Conservation (phyloP, 2,888 invertebrate species). For the Tiphia femorata region DNA sequence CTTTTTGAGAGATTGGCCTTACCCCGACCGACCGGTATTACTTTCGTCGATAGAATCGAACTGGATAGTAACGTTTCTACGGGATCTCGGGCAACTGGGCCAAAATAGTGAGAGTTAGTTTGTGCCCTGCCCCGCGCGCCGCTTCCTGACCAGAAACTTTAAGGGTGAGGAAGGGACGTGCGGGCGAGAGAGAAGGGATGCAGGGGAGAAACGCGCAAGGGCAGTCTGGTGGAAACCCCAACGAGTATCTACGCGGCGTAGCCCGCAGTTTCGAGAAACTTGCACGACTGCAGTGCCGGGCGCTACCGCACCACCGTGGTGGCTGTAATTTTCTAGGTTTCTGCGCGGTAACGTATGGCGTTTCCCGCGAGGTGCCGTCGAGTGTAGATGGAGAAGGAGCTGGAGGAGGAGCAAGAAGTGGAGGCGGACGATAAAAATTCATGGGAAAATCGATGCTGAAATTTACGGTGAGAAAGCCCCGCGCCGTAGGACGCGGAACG, state of each 20-base stretch:
- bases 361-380: constrained; percentile 2
- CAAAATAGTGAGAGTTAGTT: too few relatives aligned
- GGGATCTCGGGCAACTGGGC: too few relatives aligned
- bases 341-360: not conserved
- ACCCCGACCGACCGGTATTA: too few relatives aligned
- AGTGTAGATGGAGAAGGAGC: not conserved
- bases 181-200: not conserved
- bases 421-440: too few relatives aligned
- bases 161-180: not conserved
- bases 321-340: constrained; percentile 5
- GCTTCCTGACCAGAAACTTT: too few relatives aligned
- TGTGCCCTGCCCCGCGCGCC: too few relatives aligned
- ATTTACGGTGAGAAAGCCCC: too few relatives aligned
- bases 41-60: too few relatives aligned
- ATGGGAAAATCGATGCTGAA: not conserved
- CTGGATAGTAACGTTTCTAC: too few relatives aligned
- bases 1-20: too few relatives aligned
- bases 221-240: not conserved
- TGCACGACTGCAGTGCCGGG: not conserved
- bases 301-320: not conserved
- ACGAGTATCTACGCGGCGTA: not conserved
- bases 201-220: not conserved
- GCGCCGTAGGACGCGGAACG: too few relatives aligned
- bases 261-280: not conserved
- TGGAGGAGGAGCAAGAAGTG: too few relatives aligned